Evolutionary conservation across 2,113 vertebrate genomes (phyloP).

Genomic region (Eulemur rufifrons): DNA sequence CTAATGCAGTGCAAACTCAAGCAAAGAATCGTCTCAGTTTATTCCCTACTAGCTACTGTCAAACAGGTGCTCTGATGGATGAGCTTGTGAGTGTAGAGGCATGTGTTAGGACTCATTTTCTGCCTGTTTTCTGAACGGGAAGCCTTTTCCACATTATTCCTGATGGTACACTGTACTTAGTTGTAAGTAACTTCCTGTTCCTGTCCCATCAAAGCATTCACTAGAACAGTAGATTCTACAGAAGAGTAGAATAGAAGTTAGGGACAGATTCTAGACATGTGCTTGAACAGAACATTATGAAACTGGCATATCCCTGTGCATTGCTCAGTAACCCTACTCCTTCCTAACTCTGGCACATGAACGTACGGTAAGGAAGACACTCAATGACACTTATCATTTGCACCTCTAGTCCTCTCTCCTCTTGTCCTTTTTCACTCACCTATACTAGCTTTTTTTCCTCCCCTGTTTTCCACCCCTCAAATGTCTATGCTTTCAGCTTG

Average conservation of each 20-base stretch:
- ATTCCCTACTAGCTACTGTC: background rate
- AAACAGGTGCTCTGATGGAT: background rate
- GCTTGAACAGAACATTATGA: background rate
- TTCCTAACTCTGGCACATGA: background rate
- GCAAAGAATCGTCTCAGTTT: background rate
- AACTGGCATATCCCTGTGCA: no score
- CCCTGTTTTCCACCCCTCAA: background rate
- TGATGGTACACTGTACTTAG: background rate
- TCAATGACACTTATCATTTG: rapidly evolving
- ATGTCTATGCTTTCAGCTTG: background rate
- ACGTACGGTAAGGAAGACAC: background rate
- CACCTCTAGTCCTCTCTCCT: background rate
- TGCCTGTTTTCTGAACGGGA: background rate
- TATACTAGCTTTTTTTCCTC: no score
- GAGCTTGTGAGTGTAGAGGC: background rate
- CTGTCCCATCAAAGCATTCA: background rate
- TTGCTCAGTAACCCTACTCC: background rate
- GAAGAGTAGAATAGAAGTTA: background rate
- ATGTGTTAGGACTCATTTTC: rapidly evolving
- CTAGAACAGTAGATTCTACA: background rate
- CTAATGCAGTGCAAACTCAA: background rate
- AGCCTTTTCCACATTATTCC: background rate
- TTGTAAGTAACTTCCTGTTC: background rate
- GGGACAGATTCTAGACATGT: background rate
- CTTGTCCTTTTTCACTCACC: background rate